These are phyloP conservation scores for Grapholita molesta DNA, from an alignment of 1,140 invertebrate genomes.

Conservation along the genomic window DNA sequence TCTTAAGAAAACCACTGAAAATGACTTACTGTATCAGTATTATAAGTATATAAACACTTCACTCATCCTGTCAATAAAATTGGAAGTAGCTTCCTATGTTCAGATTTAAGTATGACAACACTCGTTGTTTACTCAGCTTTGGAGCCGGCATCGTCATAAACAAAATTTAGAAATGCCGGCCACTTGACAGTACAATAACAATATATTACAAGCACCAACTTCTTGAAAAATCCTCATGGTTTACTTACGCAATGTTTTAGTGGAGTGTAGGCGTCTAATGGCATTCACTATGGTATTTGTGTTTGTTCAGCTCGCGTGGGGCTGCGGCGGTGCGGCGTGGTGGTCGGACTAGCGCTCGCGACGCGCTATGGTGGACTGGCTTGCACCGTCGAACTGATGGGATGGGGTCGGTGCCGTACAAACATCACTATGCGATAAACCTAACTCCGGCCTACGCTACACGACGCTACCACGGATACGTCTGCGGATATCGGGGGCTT, in stretches of 20 bases:
- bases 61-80: not conserved
- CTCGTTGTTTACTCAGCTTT: slow-evolving; percentile 3
- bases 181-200: not conserved
- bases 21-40: too few species aligned
- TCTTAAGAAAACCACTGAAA: too few species aligned
- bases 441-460: slow-evolving; percentile 32
- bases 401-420: slow-evolving; percentile 57
- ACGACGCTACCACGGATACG: slow-evolving; percentile 1
- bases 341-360: slow-evolving; percentile 43
- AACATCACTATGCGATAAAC: slow-evolving; percentile 36
- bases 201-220: not conserved
- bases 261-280: not conserved
- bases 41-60: too few species aligned
- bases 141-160: not conserved
- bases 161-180: slow-evolving; percentile 2
- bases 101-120: slow-evolving; percentile 9
- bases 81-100: not conserved
- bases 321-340: slow-evolving; percentile 15
- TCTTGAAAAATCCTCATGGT: not conserved
- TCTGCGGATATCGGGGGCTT: slow-evolving; percentile 18
- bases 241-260: not conserved
- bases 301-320: not conserved
- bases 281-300: not conserved
- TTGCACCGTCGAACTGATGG: slow-evolving; percentile 41
- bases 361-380: slow-evolving; percentile 54